Percentiles rank a stretch among this genome's conserved stretches.
phyloP scores from a whole-genome alignment of 2,113 vertebrate genomes.

The Anseranas semipalmata region DNA sequence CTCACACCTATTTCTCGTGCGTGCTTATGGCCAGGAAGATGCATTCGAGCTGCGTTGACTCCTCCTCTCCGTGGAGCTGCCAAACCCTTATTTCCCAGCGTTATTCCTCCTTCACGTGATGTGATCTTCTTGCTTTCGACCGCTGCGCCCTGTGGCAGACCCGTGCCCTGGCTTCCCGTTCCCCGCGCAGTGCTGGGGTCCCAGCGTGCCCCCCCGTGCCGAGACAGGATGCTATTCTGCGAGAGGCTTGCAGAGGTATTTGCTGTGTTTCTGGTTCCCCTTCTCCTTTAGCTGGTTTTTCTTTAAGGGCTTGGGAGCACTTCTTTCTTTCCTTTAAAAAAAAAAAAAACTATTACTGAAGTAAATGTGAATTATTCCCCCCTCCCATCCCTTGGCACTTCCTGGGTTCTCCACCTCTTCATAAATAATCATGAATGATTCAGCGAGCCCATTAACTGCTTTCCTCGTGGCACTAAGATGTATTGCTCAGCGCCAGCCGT shows the following conservation, averaged over 20 bases:
- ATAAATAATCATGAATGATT: conserved; percentile 1
- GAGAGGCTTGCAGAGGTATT: neutral
- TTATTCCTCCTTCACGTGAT: neutral
- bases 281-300: neutral
- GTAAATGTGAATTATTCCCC: neutral
- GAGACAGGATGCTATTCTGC: neutral
- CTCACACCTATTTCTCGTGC: neutral
- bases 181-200: too few relatives aligned
- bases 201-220: too few relatives aligned
- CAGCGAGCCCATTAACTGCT: neutral
- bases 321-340: neutral
- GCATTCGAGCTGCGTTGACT: neutral
- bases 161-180: neutral
- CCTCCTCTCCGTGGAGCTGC: neutral
- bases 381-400: neutral
- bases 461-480: neutral
- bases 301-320: neutral
- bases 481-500: neutral
- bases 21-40: neutral
- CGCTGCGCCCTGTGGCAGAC: neutral
- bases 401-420: neutral
- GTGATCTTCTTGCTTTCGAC: neutral
- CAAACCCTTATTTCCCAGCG: neutral
- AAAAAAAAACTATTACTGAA: neutral
- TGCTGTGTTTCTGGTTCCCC: neutral